Evolutionary conservation across 2,888 invertebrate genomes (phyloP).

Genomic region (Anorthoa munda): DNA sequence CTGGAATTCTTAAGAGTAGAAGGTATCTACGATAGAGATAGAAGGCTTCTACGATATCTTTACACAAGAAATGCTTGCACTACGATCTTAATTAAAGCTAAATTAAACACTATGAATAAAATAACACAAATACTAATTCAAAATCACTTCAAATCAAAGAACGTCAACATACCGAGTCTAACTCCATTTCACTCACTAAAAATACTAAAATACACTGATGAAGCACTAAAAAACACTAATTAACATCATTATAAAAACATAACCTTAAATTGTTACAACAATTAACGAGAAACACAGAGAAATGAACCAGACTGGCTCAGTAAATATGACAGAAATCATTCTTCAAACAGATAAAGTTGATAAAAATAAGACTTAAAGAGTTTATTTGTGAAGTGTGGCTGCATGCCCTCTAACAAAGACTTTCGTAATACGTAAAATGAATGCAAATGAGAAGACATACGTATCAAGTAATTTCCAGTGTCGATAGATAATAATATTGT

Average conservation of each 20-base stretch:
- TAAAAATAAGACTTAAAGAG: constrained; percentile 45
- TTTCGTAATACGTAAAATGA: constrained; percentile 16
- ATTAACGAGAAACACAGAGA: constrained; percentile 25
- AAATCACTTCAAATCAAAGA: constrained; percentile 5
- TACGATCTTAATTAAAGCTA: background rate
- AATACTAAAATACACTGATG: constrained; percentile 20
- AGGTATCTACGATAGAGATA: too few species aligned
- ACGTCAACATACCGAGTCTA: constrained; percentile 52
- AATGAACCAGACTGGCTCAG: constrained; percentile 21
- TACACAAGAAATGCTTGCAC: constrained; percentile 4
- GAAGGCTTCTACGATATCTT: background rate
- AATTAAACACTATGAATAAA: background rate
- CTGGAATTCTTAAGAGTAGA: background rate
- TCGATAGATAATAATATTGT: constrained; percentile 8
- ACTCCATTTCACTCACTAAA: constrained; percentile 58
- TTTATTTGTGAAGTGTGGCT: constrained; percentile 38
- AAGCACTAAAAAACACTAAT: constrained; percentile 14
- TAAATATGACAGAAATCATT: constrained; percentile 61
- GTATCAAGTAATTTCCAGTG: constrained; percentile 18
- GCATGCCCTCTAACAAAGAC: constrained; percentile 43
- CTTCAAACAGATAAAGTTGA: constrained; percentile 63
- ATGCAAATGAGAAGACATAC: background rate
- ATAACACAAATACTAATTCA: background rate
- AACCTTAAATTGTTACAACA: constrained; percentile 43
- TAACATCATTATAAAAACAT: constrained; percentile 32